Percentiles rank a stretch among this genome's conserved stretches.
Evolutionary conservation across 2,113 vertebrate species (phyloP).

Genomic region (Pollimyrus isidori): DNA sequence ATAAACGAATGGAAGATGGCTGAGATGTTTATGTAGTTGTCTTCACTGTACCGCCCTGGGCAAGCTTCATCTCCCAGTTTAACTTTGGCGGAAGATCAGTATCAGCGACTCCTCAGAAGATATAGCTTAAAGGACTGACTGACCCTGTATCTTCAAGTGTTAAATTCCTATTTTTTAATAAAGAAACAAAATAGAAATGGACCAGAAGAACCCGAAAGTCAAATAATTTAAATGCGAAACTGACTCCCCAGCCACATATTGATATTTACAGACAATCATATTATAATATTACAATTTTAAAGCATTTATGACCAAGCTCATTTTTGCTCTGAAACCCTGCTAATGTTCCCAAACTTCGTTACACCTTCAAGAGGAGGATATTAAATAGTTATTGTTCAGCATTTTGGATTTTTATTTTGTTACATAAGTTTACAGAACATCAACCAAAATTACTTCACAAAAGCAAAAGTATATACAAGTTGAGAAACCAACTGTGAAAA

Average conservation of each 20-base stretch:
- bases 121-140: not conserved
- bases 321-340: not conserved
- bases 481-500: slow-evolving; percentile 68
- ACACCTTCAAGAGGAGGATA: not conserved
- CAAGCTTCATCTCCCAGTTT: not conserved
- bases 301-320: not conserved
- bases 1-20: not conserved
- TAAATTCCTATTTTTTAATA: not conserved
- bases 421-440: slow-evolving; percentile 66
- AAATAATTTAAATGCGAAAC: not conserved
- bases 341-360: not conserved
- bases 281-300: not conserved
- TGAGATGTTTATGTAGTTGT: not conserved
- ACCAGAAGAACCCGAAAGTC: not conserved
- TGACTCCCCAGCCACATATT: not conserved
- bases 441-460: slow-evolving; percentile 70
- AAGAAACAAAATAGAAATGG: not conserved
- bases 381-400: not conserved
- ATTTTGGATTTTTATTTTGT: slow-evolving; percentile 40
- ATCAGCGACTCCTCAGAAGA: not conserved
- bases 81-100: not conserved
- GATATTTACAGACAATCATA: not conserved
- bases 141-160: not conserved
- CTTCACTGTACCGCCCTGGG: not conserved
- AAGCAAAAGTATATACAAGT: slow-evolving; percentile 81